A percentile compares a stretch with the other conserved stretches of the same genome.
Evolutionary conservation across 2,113 vertebrate genomes (phyloP).

Genomic region (Haemorhous mexicanus): DNA sequence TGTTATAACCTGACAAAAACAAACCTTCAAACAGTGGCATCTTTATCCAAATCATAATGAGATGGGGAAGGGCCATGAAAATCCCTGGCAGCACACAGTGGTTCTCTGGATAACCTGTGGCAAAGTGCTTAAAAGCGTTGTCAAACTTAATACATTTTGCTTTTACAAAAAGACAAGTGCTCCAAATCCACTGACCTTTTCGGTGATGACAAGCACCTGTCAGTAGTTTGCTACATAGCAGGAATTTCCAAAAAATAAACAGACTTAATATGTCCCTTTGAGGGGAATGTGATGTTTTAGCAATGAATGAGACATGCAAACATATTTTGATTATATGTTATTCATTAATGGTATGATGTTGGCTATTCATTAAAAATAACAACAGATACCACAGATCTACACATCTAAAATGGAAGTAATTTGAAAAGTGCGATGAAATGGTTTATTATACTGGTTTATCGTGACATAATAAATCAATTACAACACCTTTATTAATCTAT

Average conservation of each 20-base stretch:
- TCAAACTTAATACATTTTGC: neutral
- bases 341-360: neutral
- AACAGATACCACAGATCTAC: neutral
- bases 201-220: neutral
- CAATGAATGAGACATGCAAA: neutral
- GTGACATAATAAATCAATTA: neutral
- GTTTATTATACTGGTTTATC: neutral
- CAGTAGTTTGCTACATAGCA: neutral
- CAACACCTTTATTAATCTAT: neutral
- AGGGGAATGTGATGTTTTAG: neutral
- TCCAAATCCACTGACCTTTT: neutral
- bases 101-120: neutral
- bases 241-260: neutral
- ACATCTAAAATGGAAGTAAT: neutral
- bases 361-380: neutral
- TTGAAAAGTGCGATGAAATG: neutral
- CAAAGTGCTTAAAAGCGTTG: neutral
- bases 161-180: neutral
- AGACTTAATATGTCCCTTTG: neutral
- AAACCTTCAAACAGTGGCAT: neutral
- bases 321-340: neutral
- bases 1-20: neutral
- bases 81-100: neutral
- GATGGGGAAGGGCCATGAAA: neutral
- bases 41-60: neutral